These are phyloP conservation scores for Ctenodactylus gundi DNA, from an alignment of 2,113 vertebrate genomes.

Conservation along the genomic window DNA sequence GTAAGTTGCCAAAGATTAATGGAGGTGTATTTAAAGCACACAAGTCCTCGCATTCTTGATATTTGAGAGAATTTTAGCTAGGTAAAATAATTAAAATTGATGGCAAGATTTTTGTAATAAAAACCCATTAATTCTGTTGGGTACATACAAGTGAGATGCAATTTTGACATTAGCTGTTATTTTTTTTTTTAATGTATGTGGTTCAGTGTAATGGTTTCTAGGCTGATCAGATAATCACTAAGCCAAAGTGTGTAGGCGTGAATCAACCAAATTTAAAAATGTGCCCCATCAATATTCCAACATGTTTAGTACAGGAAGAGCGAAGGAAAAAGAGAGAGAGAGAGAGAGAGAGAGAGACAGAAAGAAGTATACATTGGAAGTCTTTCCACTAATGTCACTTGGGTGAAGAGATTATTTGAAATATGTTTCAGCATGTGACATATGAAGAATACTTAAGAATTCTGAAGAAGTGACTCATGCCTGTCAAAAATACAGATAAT, in stretches of 20 bases:
- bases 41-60: background rate
- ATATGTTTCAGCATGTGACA: background rate
- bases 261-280: background rate
- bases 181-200: background rate
- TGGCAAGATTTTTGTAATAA: background rate
- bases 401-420: background rate
- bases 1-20: background rate
- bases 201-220: background rate
- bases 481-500: background rate
- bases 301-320: background rate
- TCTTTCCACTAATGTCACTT: background rate
- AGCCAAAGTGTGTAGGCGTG: background rate
- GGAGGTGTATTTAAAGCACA: background rate
- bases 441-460: slow-evolving; percentile 27
- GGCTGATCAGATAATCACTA: background rate
- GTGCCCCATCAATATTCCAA: background rate
- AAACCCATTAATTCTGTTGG: background rate
- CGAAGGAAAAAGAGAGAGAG: no score
- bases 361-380: background rate
- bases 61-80: background rate
- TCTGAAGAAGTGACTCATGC: background rate
- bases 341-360: background rate
- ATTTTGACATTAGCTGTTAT: background rate
- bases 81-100: slow-evolving; percentile 1
- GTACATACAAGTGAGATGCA: background rate